phyloP scores from a whole-genome alignment of 2,113 vertebrate genomes.

The Scytalopus superciliaris region DNA sequence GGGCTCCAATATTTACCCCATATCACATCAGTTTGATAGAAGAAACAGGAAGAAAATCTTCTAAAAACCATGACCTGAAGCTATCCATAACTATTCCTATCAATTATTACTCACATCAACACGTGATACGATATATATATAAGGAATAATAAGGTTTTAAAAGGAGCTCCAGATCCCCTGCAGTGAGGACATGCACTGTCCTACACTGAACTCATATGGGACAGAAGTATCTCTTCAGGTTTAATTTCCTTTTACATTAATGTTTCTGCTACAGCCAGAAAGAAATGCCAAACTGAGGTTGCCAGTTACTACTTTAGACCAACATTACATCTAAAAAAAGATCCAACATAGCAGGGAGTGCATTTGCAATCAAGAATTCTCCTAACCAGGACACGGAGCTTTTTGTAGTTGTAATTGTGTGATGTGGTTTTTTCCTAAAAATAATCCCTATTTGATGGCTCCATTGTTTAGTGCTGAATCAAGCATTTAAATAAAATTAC shows the following conservation, averaged over 20 bases:
- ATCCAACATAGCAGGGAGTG: not conserved
- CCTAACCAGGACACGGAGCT: not conserved
- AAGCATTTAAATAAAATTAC: conserved; percentile 42
- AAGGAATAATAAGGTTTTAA: not conserved
- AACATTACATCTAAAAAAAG: not conserved
- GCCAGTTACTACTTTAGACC: not conserved
- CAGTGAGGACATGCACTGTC: not conserved
- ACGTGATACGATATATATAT: fast-evolving
- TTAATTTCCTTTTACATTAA: not conserved
- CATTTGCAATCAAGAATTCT: not conserved
- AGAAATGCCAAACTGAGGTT: not conserved
- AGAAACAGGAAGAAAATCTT: not conserved
- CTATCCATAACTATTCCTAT: not conserved
- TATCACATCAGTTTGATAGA: fast-evolving
- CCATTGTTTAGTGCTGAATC: not conserved
- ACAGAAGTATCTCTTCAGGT: not conserved
- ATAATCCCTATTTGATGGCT: not conserved
- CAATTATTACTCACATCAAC: not conserved
- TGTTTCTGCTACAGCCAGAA: not conserved
- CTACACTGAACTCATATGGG: not conserved
- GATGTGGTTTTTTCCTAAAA: not conserved
- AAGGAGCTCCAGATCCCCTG: not conserved
- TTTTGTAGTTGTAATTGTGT: not conserved
- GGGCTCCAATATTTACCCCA: not conserved
- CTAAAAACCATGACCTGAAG: not conserved